Conservation (phyloP, 2,888 invertebrate species). For the Ganaspis brasiliensis region DNA sequence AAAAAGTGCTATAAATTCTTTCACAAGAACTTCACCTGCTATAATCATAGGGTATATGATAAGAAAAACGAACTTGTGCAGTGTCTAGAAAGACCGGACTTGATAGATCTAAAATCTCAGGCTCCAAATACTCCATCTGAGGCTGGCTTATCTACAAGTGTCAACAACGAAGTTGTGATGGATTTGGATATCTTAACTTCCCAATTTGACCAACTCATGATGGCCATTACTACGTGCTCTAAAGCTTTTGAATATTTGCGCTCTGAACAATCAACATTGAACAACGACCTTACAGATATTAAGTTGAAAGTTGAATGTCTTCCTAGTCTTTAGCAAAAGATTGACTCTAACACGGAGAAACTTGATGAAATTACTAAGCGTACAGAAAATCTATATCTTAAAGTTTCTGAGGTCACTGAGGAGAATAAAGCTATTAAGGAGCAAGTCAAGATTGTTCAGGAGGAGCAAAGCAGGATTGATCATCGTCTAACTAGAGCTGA, state of each 20-base stretch:
- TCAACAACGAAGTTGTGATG: background rate
- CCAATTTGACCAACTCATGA: slow-evolving; percentile 2
- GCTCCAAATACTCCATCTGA: background rate
- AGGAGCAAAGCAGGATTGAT: background rate
- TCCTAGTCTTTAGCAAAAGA: slow-evolving; percentile 18
- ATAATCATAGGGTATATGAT: background rate
- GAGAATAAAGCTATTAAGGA: background rate
- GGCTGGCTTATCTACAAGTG: too few relatives aligned
- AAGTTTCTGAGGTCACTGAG: too few relatives aligned
- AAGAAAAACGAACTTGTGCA: slow-evolving; percentile 10
- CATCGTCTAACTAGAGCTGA: background rate
- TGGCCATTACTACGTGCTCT: background rate
- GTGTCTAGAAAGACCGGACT: background rate
- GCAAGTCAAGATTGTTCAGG: background rate
- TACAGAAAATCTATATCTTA: too few relatives aligned
- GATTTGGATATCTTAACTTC: background rate
- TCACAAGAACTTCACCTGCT: background rate
- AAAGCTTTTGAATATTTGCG: background rate
- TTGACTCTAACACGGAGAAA: too few relatives aligned
- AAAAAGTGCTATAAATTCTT: slow-evolving; percentile 17
- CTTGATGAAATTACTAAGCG: too few relatives aligned
- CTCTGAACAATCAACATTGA: background rate
- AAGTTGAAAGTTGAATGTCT: slow-evolving; percentile 31
- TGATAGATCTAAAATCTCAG: too few relatives aligned
- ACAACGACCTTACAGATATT: background rate